Conservation (phyloP, 2,797 vertebrate species). For the Streptopelia turtur region DNA sequence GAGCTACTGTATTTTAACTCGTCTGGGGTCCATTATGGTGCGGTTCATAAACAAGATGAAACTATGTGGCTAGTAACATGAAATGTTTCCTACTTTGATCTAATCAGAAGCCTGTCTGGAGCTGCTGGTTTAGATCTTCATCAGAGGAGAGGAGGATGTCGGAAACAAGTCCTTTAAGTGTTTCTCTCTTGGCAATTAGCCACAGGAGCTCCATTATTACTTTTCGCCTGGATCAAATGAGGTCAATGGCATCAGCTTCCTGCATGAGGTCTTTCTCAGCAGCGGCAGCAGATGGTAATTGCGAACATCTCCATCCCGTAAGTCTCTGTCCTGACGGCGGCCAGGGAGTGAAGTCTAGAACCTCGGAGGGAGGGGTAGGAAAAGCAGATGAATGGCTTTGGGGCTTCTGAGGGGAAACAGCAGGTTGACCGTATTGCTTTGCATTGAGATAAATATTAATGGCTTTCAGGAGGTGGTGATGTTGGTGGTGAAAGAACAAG, state of each 20-base stretch:
- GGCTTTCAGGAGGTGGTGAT: neutral
- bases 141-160: conserved; percentile 72
- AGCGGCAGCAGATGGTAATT: neutral
- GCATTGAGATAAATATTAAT: neutral
- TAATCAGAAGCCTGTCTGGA: conserved; percentile 74
- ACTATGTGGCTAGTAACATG: conserved; percentile 72
- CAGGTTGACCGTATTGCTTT: neutral
- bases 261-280: conserved; percentile 20
- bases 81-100: conserved; percentile 73
- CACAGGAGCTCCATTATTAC: conserved; percentile 59
- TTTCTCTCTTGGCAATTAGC: conserved; percentile 72
- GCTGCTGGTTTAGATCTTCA: conserved; percentile 74
- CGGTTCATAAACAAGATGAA: conserved; percentile 66
- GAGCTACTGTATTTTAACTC: conserved; percentile 50
- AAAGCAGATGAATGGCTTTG: accelerated
- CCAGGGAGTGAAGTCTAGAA: neutral
- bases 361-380: neutral
- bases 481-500: neutral
- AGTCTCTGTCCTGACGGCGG: neutral
- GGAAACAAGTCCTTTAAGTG: conserved; percentile 71
- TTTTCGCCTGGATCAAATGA: conserved; percentile 53
- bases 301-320: conserved; percentile 1
- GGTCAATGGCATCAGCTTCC: conserved; percentile 35
- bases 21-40: conserved; percentile 72
- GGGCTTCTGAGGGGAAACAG: neutral